phyloP scores from a whole-genome alignment of 1,140 invertebrate species.

The Eufriesea mexicana region DNA sequence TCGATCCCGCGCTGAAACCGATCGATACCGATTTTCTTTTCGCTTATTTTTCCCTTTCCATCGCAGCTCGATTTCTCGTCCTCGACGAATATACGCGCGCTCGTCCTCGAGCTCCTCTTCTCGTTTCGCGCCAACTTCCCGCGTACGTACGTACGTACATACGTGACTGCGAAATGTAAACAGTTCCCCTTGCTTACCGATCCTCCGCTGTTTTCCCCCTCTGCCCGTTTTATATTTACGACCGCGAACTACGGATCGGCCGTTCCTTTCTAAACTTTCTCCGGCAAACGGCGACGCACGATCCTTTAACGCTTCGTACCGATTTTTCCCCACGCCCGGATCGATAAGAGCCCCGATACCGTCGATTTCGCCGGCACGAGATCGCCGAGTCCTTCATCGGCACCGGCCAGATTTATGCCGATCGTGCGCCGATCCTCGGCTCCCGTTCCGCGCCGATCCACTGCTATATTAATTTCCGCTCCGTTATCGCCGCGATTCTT shows the following conservation, averaged over 20 bases:
- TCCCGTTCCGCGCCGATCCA: neutral
- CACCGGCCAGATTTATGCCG: neutral
- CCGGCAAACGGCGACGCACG: constrained; percentile 34
- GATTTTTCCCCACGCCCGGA: constrained; percentile 5
- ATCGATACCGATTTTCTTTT: neutral
- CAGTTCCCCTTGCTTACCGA: neutral
- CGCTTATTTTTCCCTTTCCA: neutral
- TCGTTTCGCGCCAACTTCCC: constrained; percentile 2
- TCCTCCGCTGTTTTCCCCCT: constrained; percentile 5
- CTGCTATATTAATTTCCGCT: constrained; percentile 5
- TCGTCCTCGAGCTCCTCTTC: too few species aligned
- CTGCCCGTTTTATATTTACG: constrained; percentile 37
- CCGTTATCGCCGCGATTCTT: neutral
- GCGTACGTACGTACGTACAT: neutral
- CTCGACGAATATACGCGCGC: neutral
- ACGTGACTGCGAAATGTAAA: constrained; percentile 40
- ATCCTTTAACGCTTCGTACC: constrained; percentile 35
- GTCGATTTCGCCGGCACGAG: too few species aligned
- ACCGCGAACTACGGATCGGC: constrained; percentile 23
- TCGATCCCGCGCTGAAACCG: neutral
- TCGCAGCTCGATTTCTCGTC: neutral
- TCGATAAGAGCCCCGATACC: constrained; percentile 23
- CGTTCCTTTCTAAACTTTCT: constrained; percentile 55
- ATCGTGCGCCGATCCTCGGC: neutral
- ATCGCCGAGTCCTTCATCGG: neutral